Evolutionary conservation across 2,797 vertebrate species (phyloP), one percentile per base, ranked within the genome.

Genomic region (Martes flavigula): DNA sequence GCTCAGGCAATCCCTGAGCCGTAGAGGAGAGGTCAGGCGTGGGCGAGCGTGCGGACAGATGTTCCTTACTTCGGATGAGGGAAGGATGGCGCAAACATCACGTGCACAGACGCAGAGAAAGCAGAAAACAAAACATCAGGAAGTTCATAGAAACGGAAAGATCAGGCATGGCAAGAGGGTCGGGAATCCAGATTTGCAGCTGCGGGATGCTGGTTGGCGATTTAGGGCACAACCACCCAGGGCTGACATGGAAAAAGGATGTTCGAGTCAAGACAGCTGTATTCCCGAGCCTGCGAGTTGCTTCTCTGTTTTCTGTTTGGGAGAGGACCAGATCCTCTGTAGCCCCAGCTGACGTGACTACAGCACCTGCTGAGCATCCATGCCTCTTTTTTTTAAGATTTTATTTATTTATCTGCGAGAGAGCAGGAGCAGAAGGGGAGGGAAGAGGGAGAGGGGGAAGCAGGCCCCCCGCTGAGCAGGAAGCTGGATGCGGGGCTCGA

Each of bases 1-100:
- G 11, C 32, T 88, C 4, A 8, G 18, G 3, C 2, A 21, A 5
- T n/a, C 10, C 1, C 27, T 58, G 58, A 25, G 11, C 23, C 0
- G 30, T 68, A 82, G 72, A 2, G 8, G 35, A 8, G 20, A 72
- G 7, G 21, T 38, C 21, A 78, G 10, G 1, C 14, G 17, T 38
- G 13, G n/a, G 27, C 68, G 27, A 35, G 5, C 3, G 72, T 25
- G 64, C 48, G 8, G 43, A 25, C 27, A 86, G 15, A 62, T 7
- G 1, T 43, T 56, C 11, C 6, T 91, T 32, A 60, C 58, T 23
- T 75, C 21, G 58, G 17, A 73, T n/a, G 40, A 56, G 13, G 40
- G 64, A 43, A 77, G 18, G 7, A 21, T 35, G 15, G 2, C 27
- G 73, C 66, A 38, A 56, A 62, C 66, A 72, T 23, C 48, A 4